These are phyloP conservation scores for Graphium colonna DNA, from an alignment of 2,888 invertebrate genomes.

Conservation along the genomic window DNA sequence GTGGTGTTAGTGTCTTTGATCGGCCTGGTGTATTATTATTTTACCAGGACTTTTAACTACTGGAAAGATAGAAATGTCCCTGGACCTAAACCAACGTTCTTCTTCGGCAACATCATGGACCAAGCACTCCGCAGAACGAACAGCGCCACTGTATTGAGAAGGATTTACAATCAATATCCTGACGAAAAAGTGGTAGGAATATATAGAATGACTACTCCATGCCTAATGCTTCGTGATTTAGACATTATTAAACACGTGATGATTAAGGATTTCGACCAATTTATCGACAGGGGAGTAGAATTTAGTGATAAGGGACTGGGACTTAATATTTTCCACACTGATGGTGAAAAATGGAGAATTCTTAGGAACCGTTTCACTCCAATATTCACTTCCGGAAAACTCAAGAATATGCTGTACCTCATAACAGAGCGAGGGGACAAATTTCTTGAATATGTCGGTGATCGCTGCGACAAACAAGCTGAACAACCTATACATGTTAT, in stretches of 20 bases:
- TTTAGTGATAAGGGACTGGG: conserved; percentile 46
- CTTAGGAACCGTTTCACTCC: too few species aligned
- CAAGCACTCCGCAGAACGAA: conserved; percentile 34
- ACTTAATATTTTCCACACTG: conserved; percentile 47
- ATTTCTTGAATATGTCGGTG: conserved; percentile 36
- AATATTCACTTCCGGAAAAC: too few species aligned
- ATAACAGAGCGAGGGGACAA: conserved; percentile 41
- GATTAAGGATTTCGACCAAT: conserved; percentile 52
- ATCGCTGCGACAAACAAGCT: conserved; percentile 24
- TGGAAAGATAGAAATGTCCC: conserved; percentile 42
- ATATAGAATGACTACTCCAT: conserved; percentile 46
- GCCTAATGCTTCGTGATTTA: conserved; percentile 47
- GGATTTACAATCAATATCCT: conserved; percentile 42
- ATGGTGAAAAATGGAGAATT: conserved; percentile 46
- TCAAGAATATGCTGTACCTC: too few species aligned
- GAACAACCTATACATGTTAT: conserved; percentile 37
- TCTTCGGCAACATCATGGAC: conserved; percentile 47
- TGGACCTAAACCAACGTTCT: conserved; percentile 38
- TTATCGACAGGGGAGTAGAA: conserved; percentile 46
- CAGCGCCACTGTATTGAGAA: conserved; percentile 31
- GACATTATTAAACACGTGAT: conserved; percentile 50
- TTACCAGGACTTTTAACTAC: too few species aligned
- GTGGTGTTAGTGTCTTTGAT: neutral
- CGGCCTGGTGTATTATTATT: conserved; percentile 35
- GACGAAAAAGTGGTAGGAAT: conserved; percentile 52